Conservation (phyloP, 2,888 invertebrate genomes). For the Lycocerus yunnanus region DNA sequence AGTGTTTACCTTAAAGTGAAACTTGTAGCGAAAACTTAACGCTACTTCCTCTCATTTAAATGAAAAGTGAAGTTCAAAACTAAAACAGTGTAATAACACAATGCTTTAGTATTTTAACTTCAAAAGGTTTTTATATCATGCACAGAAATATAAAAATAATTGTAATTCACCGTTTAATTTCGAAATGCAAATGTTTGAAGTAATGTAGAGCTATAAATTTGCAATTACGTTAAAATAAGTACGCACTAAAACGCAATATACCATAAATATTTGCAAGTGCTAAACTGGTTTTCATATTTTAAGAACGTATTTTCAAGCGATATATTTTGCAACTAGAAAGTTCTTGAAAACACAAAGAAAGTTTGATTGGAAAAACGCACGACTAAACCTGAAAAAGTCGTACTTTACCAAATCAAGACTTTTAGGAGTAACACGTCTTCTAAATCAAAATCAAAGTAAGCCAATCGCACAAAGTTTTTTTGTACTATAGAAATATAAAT, state of each 20-base stretch:
- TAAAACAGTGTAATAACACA: not conserved
- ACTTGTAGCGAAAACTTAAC: not conserved
- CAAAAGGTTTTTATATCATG: not conserved
- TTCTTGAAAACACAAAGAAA: conserved; percentile 8
- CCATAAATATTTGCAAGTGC: not conserved
- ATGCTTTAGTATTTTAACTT: not conserved
- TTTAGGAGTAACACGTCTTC: not conserved
- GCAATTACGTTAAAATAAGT: too few relatives aligned
- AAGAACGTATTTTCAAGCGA: conserved; percentile 9
- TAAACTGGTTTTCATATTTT: not conserved
- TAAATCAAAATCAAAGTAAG: not conserved
- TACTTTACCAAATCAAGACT: not conserved
- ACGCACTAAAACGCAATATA: too few relatives aligned
- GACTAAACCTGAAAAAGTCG: not conserved
- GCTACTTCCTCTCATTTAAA: not conserved
- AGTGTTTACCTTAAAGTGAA: not conserved
- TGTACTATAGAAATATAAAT: not conserved
- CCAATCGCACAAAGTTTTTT: not conserved
- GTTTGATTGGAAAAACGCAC: conserved; percentile 18
- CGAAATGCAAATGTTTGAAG: not conserved
- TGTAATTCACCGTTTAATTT: not conserved
- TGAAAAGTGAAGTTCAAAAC: not conserved
- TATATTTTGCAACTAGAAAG: conserved; percentile 15
- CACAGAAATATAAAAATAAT: too few relatives aligned
- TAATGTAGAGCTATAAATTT: too few relatives aligned